Conservation (phyloP, 1,140 invertebrate species). For the Drosophila pruinosa region DNA sequence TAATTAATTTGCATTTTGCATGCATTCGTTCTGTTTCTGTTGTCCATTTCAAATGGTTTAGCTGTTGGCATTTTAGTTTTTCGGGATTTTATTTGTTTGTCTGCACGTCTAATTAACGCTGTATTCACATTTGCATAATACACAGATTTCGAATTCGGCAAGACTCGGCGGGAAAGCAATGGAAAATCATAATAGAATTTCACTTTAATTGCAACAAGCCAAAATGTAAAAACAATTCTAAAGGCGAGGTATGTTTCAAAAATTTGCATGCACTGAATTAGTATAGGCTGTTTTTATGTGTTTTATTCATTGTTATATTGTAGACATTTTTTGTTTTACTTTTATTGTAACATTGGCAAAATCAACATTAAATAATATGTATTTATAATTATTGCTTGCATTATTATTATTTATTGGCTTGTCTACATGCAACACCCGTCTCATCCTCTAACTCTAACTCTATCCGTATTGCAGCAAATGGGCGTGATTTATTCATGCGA, state of each 20-base stretch:
- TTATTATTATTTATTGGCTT: conserved; percentile 11
- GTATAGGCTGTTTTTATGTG: conserved; percentile 6
- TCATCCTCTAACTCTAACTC: not conserved
- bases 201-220: conserved; percentile 30
- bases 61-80: conserved; percentile 10
- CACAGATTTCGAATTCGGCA: not conserved
- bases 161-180: conserved; percentile 2
- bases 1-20: conserved; percentile 7
- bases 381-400: conserved; percentile 25
- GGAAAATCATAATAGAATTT: conserved; percentile 29
- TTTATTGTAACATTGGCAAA: conserved; percentile 27
- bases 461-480: not conserved
- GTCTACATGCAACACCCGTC: not conserved
- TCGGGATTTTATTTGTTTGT: conserved; percentile 5
- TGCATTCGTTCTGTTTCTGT: not conserved
- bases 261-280: conserved; percentile 19
- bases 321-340: too few species aligned
- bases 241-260: not conserved
- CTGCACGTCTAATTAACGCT: conserved; percentile 39
- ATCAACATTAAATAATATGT: conserved; percentile 27
- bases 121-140: conserved; percentile 37
- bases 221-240: conserved; percentile 14
- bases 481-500: conserved; percentile 9
- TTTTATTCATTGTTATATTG: not conserved
- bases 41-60: conserved; percentile 28